Base-by-base conservation (phyloP, 2,888 invertebrate genomes). In the Calephelis perditalis region DNA sequence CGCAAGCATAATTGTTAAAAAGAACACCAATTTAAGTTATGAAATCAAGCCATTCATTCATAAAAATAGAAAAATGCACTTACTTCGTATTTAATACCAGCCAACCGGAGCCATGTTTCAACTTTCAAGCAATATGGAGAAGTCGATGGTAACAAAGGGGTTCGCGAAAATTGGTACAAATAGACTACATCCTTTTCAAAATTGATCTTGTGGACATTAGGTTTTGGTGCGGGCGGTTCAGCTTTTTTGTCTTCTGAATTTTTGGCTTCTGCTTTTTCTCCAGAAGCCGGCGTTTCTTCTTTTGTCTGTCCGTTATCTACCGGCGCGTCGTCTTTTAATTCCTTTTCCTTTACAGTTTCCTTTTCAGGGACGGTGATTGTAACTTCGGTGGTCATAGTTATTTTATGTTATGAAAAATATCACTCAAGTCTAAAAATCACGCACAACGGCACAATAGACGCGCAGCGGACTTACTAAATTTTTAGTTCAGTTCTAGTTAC, bases 71-170 rank as follows among this genome's bases (percentile, higher is more conserved):
- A 62, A 59, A 12, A 62, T 58, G 54, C 60, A 79, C 94, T 93
- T 91, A 98, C 98, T 96, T 98, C 97, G 90, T 98, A 98, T 91
- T 96, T 97, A 83, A 98, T 93, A 81, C 95, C 96, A 78, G 95
- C 95, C 75, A 98, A 93, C 81, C 98, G 94, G 71, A 98, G 93
- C 97, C 97, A 98, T 77, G 98, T 97, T 92, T 98, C 98, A 74
- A 98, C 96, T 93, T 98, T 98, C 82, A 98, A 93, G 91, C 97
- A 97, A 87, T 96, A 98, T 63, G 97, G 97, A 70, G 97, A 98
- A 74, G 97, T 92, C 66, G 97, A 97, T 64, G 98, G 98, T 79
- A 98, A 91, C 80, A 96, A 92, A 70, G 97, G 96, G 71, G 97
- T 97, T 79, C 98, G 94, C 70, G 97, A 94, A 85, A 98, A 97